Base-by-base conservation (phyloP, 2,113 vertebrate genomes). In the Nycticorax nycticorax region DNA sequence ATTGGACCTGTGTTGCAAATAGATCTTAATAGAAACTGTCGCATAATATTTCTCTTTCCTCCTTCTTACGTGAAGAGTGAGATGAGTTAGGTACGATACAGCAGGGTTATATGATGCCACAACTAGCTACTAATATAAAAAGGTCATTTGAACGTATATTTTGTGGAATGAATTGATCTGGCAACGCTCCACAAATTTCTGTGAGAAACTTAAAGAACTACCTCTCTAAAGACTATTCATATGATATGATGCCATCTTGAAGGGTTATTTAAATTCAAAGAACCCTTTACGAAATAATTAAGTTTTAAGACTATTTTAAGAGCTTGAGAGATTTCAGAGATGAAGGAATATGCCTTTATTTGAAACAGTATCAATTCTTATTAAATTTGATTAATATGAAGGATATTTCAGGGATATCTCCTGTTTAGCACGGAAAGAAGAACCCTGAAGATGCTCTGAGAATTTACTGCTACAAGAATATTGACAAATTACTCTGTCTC, bases 401-500 rank as follows among this genome's bases (percentile, higher is more conserved):
- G 18, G 71, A 32, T 88, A 37, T 88, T 95, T 92, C 24, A 64
- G 78, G 35, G 74, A 41, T 79, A 72, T 9, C 9, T 89, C 17
- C 74, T 68, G 24, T 57, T 94, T 74, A 82, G 33, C 39, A 67
- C 50, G 88, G 69, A 84, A 92, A 92, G 45, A 68, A 18, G 48
- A 88, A 37, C 18, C 20, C 39, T 72, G 48, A 88, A 73, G 48
- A 56, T 82, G 26, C 33, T 83, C 53, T 72, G 62, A 92, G 63
- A 72, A 82, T 73, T 75, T 90, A 79, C 62, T 68, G 62, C 62
- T 74, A 47, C 43, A 60, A 68, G 33, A 71, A 41, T 85, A 82
- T 50, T 93, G 95, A 95, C 37, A 82, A 81, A 89, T 93, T 47
- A 56, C 57, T 87, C 72, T 89, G 74, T 85, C 77, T 78, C 57